A percentile compares a stretch with the other conserved stretches of the same genome.
Conservation (phyloP, 2,113 vertebrate species). For the Eupsittula cactorum region DNA sequence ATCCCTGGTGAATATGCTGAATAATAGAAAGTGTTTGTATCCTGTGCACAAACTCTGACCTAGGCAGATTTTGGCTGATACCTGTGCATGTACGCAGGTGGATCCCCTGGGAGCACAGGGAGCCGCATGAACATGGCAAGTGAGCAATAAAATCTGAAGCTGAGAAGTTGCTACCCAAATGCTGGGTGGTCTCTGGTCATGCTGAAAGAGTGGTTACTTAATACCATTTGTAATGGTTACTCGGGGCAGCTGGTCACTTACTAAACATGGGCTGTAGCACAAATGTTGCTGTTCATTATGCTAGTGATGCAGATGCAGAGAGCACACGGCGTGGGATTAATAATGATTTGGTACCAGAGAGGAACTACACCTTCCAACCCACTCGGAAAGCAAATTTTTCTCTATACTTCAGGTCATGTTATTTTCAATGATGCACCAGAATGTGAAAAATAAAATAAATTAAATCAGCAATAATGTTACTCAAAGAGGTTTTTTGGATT, state of each 20-base stretch:
- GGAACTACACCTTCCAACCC: neutral
- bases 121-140: fast-evolving
- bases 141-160: neutral
- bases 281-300: neutral
- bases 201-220: constrained; percentile 42
- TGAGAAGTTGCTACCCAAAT: neutral
- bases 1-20: neutral
- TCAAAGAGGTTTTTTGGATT: neutral
- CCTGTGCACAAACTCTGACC: neutral
- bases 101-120: neutral
- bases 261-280: neutral
- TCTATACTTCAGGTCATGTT: neutral
- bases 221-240: constrained; percentile 37
- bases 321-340: neutral
- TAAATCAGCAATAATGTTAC: neutral
- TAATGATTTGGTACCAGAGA: neutral
- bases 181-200: constrained; percentile 42
- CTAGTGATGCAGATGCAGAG: neutral
- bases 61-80: neutral
- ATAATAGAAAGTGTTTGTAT: neutral
- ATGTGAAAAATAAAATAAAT: neutral
- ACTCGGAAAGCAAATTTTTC: neutral
- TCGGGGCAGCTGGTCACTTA: neutral
- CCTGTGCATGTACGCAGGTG: neutral
- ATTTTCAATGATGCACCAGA: neutral